These are phyloP conservation scores for Trachymyrmex septentrionalis DNA, from an alignment of 1,140 invertebrate genomes.

Conservation along the genomic window DNA sequence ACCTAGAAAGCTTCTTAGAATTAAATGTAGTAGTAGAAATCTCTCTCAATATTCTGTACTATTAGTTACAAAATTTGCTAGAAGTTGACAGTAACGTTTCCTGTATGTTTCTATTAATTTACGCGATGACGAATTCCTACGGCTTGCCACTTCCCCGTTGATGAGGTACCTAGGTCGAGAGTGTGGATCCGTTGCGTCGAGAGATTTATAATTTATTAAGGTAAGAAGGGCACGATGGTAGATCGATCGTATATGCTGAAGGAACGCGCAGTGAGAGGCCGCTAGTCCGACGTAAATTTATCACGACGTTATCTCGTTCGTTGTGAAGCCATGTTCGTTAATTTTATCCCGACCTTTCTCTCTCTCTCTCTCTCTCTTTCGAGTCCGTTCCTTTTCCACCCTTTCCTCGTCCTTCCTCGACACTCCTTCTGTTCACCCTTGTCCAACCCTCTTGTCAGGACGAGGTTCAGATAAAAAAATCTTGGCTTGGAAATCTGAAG, in stretches of 20 bases:
- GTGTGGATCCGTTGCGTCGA: conserved; percentile 19
- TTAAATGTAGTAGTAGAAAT: background rate
- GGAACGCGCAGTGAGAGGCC: conserved; percentile 60
- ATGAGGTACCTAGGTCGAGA: conserved; percentile 2
- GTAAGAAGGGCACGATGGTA: conserved; percentile 67
- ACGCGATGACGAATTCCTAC: background rate
- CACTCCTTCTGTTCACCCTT: background rate
- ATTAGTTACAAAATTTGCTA: conserved; percentile 4
- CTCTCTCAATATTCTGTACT: background rate
- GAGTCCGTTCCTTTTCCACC: background rate
- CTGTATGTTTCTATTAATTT: conserved; percentile 30
- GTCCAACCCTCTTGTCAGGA: conserved; percentile 15
- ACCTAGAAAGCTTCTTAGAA: background rate
- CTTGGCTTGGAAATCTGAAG: conserved; percentile 64
- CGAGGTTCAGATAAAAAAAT: conserved; percentile 57
- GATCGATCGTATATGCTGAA: conserved; percentile 74
- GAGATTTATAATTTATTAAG: conserved; percentile 65
- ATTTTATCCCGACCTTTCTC: conserved; percentile 73
- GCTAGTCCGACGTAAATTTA: conserved; percentile 81
- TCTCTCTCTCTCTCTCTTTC: conserved; percentile 8
- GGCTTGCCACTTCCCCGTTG: background rate
- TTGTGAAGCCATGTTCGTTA: conserved; percentile 78
- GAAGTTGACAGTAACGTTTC: background rate
- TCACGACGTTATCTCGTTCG: conserved; percentile 82
- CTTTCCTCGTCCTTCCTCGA: background rate